phyloP scores from a whole-genome alignment of 2,113 vertebrate species.

The Otis tarda region DNA sequence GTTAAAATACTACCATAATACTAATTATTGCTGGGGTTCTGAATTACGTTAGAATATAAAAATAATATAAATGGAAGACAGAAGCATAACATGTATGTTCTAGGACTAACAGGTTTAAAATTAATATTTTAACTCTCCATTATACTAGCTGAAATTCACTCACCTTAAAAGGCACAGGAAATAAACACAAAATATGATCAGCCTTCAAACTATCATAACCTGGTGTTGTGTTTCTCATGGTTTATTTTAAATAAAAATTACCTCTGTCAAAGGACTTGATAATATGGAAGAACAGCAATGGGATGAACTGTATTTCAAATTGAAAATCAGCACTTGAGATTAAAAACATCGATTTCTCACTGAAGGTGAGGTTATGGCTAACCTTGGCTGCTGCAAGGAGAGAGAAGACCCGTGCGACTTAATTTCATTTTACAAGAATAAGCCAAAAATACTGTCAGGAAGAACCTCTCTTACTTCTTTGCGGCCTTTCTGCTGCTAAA shows the following conservation, averaged over 20 bases:
- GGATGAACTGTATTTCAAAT: slow-evolving; percentile 4
- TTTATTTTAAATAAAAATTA: neutral
- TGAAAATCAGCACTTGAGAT: slow-evolving; percentile 19
- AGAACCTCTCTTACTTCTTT: neutral
- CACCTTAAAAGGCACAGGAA: neutral
- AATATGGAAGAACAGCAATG: neutral
- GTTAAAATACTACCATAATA: neutral
- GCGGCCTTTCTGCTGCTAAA: neutral
- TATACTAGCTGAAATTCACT: neutral
- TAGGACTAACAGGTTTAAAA: neutral
- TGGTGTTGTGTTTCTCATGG: neutral
- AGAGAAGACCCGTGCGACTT: neutral
- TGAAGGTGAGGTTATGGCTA: neutral
- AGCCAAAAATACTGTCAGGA: neutral
- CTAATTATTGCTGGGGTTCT: neutral
- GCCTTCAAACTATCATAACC: neutral
- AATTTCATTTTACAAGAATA: neutral
- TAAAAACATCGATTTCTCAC: neutral
- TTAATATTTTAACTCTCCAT: neutral
- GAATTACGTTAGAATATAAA: neutral
- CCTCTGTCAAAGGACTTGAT: neutral
- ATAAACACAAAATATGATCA: neutral
- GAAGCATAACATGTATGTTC: neutral
- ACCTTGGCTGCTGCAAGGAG: neutral
- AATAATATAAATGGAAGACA: neutral